Evolutionary conservation across 2,797 vertebrate genomes (phyloP).

Genomic region (Trichosurus vulpecula): DNA sequence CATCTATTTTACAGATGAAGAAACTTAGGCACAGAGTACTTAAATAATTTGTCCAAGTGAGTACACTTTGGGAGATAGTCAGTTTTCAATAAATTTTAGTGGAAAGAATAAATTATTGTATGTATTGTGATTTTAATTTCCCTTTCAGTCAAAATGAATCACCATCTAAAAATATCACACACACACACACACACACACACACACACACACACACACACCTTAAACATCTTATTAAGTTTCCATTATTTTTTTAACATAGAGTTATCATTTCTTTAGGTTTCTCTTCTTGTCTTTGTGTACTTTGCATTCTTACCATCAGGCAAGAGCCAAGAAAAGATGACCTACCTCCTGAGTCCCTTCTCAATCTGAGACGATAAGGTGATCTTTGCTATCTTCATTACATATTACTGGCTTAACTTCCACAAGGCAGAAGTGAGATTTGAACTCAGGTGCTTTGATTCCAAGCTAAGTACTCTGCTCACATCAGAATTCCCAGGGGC

Average conservation of each 20-base stretch:
- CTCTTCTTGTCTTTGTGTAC: background rate
- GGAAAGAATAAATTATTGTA: background rate
- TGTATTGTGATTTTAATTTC: background rate
- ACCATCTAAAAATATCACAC: background rate
- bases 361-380: background rate
- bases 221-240: background rate
- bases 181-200: background rate
- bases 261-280: background rate
- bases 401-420: background rate
- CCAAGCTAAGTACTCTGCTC: background rate
- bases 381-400: background rate
- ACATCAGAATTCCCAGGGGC: background rate
- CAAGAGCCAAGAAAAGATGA: background rate
- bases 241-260: background rate
- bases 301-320: background rate
- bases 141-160: background rate
- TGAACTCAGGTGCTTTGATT: background rate
- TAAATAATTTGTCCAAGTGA: background rate
- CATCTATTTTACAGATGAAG: background rate
- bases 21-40: background rate
- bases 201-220: background rate
- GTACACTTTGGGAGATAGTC: background rate
- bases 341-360: background rate
- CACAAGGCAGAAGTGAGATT: background rate
- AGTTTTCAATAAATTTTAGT: background rate